Conservation (phyloP, 2,113 vertebrate species). For the Notothenia coriiceps region DNA sequence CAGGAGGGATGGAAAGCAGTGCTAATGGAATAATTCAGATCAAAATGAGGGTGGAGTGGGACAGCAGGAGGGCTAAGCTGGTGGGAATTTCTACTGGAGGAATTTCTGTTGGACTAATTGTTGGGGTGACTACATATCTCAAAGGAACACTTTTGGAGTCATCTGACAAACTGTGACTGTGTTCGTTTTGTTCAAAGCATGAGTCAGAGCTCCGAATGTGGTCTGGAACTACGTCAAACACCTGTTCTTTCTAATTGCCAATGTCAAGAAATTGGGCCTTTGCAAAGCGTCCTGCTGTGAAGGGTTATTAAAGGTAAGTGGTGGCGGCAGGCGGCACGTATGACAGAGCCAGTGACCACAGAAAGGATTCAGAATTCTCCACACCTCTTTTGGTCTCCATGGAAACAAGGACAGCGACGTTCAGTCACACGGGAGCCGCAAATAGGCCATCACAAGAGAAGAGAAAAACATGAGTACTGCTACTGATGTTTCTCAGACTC, state of each 20-base stretch:
- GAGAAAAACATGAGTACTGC: constrained; percentile 49
- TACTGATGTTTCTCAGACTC: constrained; percentile 56
- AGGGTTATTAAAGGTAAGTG: constrained; percentile 57
- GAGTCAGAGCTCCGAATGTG: not conserved
- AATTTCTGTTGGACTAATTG: constrained; percentile 21
- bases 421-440: constrained; percentile 43
- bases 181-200: constrained; percentile 12
- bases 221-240: constrained; percentile 6
- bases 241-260: constrained; percentile 28
- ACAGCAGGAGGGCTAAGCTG: constrained; percentile 8
- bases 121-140: constrained; percentile 10
- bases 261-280: constrained; percentile 31
- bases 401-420: constrained; percentile 67
- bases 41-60: constrained; percentile 23
- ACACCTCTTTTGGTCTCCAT: constrained; percentile 73
- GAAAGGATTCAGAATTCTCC: constrained; percentile 53
- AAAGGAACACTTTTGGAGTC: constrained; percentile 15
- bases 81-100: constrained; percentile 13
- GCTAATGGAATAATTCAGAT: constrained; percentile 42
- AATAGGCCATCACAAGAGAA: constrained; percentile 52
- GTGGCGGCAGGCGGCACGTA: constrained; percentile 39
- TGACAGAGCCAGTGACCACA: constrained; percentile 62
- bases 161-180: constrained; percentile 1
- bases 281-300: constrained; percentile 33
- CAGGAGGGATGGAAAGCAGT: constrained; percentile 16